These are phyloP conservation scores for Anthopleura sola DNA, from an alignment of 64 coral and sea anemone genomes.

Conservation along the genomic window DNA sequence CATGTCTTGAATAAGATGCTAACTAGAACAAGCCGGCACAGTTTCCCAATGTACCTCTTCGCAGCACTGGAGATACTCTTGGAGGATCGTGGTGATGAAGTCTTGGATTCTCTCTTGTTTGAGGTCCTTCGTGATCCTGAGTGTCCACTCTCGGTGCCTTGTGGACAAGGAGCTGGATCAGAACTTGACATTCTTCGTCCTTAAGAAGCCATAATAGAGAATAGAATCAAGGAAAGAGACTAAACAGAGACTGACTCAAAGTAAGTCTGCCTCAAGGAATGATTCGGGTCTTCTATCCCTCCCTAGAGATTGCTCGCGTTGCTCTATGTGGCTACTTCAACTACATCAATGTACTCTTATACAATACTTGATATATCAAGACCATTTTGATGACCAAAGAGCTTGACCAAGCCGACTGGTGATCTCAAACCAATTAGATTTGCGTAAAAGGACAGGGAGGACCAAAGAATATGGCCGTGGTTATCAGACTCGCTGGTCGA, in stretches of 20 bases:
- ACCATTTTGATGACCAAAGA: conserved; percentile 2
- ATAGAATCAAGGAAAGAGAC: neutral
- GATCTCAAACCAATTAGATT: conserved; percentile 14
- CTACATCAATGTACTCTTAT: neutral
- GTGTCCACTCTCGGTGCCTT: conserved; percentile 7
- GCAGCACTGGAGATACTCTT: conserved; percentile 46
- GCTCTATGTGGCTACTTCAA: neutral
- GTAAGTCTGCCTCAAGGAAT: neutral
- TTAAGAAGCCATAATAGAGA: conserved; percentile 1
- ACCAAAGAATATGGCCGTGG: neutral
- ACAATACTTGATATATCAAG: neutral
- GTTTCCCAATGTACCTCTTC: conserved; percentile 46
- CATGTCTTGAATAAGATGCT: neutral
- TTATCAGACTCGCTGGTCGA: neutral
- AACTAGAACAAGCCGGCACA: neutral
- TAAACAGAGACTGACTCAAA: neutral
- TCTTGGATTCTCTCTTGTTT: conserved; percentile 46
- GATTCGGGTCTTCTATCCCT: conserved; percentile 3
- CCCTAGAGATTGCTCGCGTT: neutral
- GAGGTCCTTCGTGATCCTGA: neutral
- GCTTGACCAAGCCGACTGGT: neutral
- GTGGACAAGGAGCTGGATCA: neutral
- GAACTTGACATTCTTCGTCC: conserved; percentile 18
- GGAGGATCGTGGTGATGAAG: conserved; percentile 33
- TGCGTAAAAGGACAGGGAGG: neutral